phyloP scores from a whole-genome alignment of 2,888 invertebrate species.

The Tipula lateralis region DNA sequence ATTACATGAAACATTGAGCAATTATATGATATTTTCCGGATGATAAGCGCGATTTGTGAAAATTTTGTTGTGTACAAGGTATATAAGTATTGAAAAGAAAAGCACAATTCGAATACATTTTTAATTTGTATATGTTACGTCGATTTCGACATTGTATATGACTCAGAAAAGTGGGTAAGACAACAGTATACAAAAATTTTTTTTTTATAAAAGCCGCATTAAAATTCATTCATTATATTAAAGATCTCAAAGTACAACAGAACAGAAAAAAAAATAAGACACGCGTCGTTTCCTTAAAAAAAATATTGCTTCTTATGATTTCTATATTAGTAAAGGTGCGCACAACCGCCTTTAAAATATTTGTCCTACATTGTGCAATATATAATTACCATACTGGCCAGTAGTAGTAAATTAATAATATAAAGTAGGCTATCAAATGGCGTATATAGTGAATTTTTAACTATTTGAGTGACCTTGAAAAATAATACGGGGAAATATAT shows the following conservation, averaged over 20 bases:
- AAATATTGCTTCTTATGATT: not conserved
- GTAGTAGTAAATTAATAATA: not conserved
- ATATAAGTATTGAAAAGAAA: not conserved
- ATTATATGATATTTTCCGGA: conserved; percentile 25
- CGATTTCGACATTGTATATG: not conserved
- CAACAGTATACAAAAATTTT: not conserved
- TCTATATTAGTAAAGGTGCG: not conserved
- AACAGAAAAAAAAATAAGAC: not conserved
- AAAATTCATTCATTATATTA: not conserved
- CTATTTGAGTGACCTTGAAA: not conserved
- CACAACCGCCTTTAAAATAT: not conserved
- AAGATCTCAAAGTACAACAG: not conserved
- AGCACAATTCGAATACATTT: not conserved
- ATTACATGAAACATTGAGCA: not conserved
- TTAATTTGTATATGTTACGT: not conserved
- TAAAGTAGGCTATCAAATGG: not conserved
- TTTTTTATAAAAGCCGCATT: not conserved
- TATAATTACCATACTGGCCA: conserved; percentile 19
- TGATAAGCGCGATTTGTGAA: conserved; percentile 26
- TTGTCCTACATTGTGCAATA: not conserved
- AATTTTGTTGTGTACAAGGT: conserved; percentile 20
- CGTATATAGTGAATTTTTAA: not conserved
- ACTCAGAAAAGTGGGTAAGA: not conserved
- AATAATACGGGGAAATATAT: not conserved
- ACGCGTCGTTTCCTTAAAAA: not conserved